Conservation (phyloP, 2,797 vertebrate species). For the Cygnus olor region DNA sequence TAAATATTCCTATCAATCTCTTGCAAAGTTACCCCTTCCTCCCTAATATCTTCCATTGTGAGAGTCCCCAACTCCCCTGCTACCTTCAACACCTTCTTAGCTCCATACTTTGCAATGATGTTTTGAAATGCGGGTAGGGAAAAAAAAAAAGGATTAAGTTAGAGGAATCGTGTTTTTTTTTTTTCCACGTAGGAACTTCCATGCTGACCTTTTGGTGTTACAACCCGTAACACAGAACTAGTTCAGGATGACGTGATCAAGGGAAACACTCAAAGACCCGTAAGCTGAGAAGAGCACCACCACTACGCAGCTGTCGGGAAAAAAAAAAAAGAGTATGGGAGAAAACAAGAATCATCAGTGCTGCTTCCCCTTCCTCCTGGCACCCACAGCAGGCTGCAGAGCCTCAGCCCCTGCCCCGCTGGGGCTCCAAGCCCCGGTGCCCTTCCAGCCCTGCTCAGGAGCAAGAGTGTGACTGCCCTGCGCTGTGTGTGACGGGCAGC, state of each 20-base stretch:
- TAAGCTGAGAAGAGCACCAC: not conserved
- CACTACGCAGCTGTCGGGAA: rapidly evolving
- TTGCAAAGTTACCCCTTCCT: not conserved
- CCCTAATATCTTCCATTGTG: not conserved
- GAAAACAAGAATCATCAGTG: rapidly evolving
- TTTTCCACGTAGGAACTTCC: not conserved
- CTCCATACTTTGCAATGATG: not conserved
- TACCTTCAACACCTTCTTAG: not conserved
- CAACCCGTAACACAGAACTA: rapidly evolving
- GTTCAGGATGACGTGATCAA: not conserved
- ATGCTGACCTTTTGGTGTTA: not conserved
- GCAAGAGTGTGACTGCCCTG: rapidly evolving
- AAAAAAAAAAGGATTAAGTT: not conserved
- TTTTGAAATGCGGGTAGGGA: not conserved
- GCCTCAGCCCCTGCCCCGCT: not conserved
- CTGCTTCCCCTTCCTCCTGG: not conserved
- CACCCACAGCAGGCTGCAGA: not conserved
- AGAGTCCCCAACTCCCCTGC: not conserved
- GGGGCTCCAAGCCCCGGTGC: rapidly evolving
- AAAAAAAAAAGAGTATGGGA: not conserved
- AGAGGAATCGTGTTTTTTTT: not conserved
- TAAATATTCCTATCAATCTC: not conserved
- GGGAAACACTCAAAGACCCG: rapidly evolving
- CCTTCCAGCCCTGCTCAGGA: not conserved
- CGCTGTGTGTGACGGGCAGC: not conserved